Base-by-base conservation (phyloP, 2,888 invertebrate species). In the Microchrysa polita region DNA sequence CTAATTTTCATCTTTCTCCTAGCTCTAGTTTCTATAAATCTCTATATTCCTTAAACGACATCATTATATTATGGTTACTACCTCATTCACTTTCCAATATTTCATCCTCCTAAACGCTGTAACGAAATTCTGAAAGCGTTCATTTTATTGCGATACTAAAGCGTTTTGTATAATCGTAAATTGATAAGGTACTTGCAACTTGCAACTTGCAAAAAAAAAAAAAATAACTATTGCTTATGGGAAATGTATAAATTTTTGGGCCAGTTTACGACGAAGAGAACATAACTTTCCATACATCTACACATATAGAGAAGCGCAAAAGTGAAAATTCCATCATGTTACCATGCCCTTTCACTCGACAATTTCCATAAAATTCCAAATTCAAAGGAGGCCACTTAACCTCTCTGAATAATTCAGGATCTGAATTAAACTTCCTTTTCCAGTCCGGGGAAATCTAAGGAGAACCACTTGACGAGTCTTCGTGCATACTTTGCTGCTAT, bases 381-480 rank as follows among this genome's bases (percentile, higher is more conserved):
- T 67, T 67, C 53, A 27, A 67, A 34, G 4, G 16, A 27, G 23
- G 27, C 67, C 67, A 67, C 67, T 67, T 67, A 67, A 67, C 67
- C 67, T 67, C 16, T n/a, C 16, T 67, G 52, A 67, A 67, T 67
- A 67, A 48, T 23, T 67, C 55, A 23, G 55, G 34, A 67, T 53
- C 42, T 16, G 40, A 67, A 67, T 67, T 67, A 67, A 67, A 67
- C 22, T 67, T 67, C 34, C 52, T 52, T 67, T 27, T 52, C n/a
- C 22, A 44, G 18, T 44, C 23, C 67, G 40, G 40, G n/a, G n/a
- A n/a, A 48, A 18, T 42, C 18, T 9, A 18, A 16, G 20, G 18
- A 40, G 12, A 52, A 34, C 27, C 2, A 67, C 67, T 52, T 48
- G 27, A 22, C 10, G 16, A 23, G 48, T 34, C 27, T 23, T 67